Conservation (phyloP, 2,113 vertebrate genomes). For the Perca flavescens region DNA sequence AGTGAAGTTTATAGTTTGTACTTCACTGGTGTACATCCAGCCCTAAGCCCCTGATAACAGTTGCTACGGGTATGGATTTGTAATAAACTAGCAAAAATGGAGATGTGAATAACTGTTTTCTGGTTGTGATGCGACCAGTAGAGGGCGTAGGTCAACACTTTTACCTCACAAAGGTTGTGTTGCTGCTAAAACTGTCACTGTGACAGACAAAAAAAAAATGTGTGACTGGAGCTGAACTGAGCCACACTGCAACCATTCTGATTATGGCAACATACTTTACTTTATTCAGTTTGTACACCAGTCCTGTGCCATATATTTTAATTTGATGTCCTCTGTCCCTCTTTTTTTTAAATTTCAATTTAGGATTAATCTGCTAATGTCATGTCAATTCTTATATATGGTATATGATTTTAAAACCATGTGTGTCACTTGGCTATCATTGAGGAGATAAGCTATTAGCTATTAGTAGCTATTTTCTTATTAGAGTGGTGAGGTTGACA, state of each 20-base stretch:
- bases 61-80: neutral
- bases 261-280: conserved; percentile 11
- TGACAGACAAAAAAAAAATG: neutral
- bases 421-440: neutral
- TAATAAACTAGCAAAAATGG: neutral
- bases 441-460: conserved; percentile 10
- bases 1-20: conserved; percentile 32
- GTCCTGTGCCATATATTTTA: conserved; percentile 34
- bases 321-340: neutral
- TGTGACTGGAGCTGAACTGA: conserved; percentile 14
- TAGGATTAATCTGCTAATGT: neutral
- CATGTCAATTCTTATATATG: neutral
- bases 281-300: neutral
- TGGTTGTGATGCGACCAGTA: neutral
- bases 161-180: conserved; percentile 18
- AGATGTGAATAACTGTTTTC: neutral
- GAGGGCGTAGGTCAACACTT: conserved; percentile 6
- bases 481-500: conserved; percentile 10
- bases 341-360: neutral
- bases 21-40: neutral
- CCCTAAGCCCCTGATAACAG: neutral
- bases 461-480: conserved; percentile 19
- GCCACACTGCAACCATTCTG: conserved; percentile 4
- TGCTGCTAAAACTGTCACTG: conserved; percentile 17
- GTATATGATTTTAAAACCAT: neutral